A percentile compares a stretch with the other conserved stretches of the same genome.
These are phyloP conservation scores for Coenonympha glycerion DNA, from an alignment of 2,888 invertebrate genomes.

Conservation along the genomic window DNA sequence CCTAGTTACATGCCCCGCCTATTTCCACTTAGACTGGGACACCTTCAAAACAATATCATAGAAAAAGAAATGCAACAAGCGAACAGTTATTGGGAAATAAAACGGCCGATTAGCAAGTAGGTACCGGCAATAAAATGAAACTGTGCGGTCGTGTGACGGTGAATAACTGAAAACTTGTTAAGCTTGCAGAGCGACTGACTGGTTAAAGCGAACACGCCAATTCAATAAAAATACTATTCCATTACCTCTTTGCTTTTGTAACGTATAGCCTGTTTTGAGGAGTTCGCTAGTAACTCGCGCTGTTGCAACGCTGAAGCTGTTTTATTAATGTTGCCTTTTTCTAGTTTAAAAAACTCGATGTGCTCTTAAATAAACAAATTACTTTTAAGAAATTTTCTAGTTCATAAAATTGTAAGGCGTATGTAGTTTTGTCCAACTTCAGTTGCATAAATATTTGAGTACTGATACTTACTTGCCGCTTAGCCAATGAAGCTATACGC, in stretches of 20 bases:
- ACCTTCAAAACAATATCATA: too few species aligned
- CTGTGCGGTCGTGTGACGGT: constrained; percentile 43
- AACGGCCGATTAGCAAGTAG: constrained; percentile 52
- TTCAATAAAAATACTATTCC: constrained; percentile 32
- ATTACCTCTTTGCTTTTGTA: constrained; percentile 19
- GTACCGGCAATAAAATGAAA: constrained; percentile 52
- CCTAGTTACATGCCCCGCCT: too few species aligned
- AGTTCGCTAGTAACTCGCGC: not conserved
- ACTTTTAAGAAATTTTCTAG: too few species aligned
- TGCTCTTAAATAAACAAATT: too few species aligned
- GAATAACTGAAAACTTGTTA: constrained; percentile 65
- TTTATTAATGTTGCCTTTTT: constrained; percentile 1
- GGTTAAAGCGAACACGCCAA: constrained; percentile 39
- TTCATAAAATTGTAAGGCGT: too few species aligned
- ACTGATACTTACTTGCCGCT: too few species aligned
- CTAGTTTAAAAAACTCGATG: not conserved
- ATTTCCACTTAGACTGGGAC: too few species aligned
- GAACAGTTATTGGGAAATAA: constrained; percentile 51
- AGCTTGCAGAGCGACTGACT: constrained; percentile 61
- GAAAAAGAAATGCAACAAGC: constrained; percentile 29
- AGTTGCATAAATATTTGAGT: too few species aligned
- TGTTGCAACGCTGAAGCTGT: constrained; percentile 4
- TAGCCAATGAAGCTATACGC: too few species aligned
- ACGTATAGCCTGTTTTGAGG: constrained; percentile 4
- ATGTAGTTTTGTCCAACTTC: too few species aligned